A percentile compares a stretch with the other conserved stretches of the same genome.
Conservation (phyloP, 2,888 invertebrate species). For the Serrognathus titanus region DNA sequence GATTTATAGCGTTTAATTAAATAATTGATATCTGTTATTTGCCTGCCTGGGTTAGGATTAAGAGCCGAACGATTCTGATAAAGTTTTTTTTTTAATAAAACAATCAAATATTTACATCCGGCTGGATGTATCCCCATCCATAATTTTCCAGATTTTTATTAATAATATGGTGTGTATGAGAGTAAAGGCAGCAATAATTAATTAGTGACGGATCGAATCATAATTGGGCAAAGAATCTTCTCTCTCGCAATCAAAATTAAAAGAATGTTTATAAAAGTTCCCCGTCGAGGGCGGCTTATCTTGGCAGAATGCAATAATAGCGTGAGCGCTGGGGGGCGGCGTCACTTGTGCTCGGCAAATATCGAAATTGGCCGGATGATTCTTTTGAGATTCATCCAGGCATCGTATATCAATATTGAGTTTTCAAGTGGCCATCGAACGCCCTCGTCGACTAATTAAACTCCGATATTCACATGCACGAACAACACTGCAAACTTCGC, state of each 20-base stretch:
- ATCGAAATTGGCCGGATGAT: slow-evolving; percentile 2
- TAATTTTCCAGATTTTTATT: no score
- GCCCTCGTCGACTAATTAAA: slow-evolving; percentile 11
- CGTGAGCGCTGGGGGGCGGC: slow-evolving; percentile 10
- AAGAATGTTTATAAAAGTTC: slow-evolving; percentile 1
- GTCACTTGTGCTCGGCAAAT: slow-evolving; percentile 19
- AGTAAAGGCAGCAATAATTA: no score
- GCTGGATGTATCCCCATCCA: no score
- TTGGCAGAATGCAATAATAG: background rate
- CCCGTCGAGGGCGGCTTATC: background rate
- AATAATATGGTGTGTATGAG: no score
- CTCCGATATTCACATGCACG: background rate
- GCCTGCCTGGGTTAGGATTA: slow-evolving; percentile 8
- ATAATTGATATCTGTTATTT: slow-evolving; percentile 16
- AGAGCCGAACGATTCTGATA: slow-evolving; percentile 11
- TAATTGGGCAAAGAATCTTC: background rate
- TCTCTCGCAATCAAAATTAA: background rate
- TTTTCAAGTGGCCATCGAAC: slow-evolving; percentile 41
- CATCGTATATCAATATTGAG: slow-evolving; percentile 44
- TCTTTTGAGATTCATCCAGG: slow-evolving; percentile 35
- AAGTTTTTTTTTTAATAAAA: slow-evolving; percentile 4
- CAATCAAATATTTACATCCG: no score
- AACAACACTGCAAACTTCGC: background rate
- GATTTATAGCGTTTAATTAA: slow-evolving; percentile 17
- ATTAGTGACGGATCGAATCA: background rate